These are phyloP conservation scores for Romanogobio albipinnatus DNA, from an alignment of 2,113 vertebrate species.

Conservation along the genomic window DNA sequence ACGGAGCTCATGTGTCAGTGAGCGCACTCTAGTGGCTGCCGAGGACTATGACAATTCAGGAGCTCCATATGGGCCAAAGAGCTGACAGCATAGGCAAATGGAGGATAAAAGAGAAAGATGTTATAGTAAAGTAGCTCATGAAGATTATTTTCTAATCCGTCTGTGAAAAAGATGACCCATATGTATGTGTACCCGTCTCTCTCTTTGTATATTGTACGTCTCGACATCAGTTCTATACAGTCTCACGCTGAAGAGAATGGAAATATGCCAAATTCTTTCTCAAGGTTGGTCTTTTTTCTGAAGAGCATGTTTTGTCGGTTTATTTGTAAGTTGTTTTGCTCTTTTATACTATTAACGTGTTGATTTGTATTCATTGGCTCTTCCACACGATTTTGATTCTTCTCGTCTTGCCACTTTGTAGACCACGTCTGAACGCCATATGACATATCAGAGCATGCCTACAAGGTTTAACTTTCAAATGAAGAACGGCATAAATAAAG, in stretches of 20 bases:
- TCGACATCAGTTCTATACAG: constrained; percentile 63
- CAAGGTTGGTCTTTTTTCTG: constrained; percentile 51
- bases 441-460: constrained; percentile 53
- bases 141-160: constrained; percentile 64
- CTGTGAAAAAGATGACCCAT: constrained; percentile 38
- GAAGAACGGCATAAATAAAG: constrained; percentile 25
- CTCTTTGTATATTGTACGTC: constrained; percentile 63
- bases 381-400: constrained; percentile 33
- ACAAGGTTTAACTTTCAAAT: constrained; percentile 24
- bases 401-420: constrained; percentile 51
- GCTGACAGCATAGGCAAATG: constrained; percentile 52
- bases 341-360: constrained; percentile 51
- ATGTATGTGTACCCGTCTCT: constrained; percentile 65
- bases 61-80: constrained; percentile 51
- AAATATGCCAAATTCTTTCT: constrained; percentile 71
- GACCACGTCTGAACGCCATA: constrained; percentile 33
- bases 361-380: constrained; percentile 48
- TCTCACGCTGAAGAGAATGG: constrained; percentile 64
- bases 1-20: constrained; percentile 35
- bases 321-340: constrained; percentile 46
- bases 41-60: constrained; percentile 4
- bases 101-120: constrained; percentile 64
- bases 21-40: constrained; percentile 44
- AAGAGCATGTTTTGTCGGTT: constrained; percentile 49
- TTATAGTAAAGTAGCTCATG: constrained; percentile 70